Conservation (phyloP, 1,140 invertebrate genomes). For the Drosophila subobscura region DNA sequence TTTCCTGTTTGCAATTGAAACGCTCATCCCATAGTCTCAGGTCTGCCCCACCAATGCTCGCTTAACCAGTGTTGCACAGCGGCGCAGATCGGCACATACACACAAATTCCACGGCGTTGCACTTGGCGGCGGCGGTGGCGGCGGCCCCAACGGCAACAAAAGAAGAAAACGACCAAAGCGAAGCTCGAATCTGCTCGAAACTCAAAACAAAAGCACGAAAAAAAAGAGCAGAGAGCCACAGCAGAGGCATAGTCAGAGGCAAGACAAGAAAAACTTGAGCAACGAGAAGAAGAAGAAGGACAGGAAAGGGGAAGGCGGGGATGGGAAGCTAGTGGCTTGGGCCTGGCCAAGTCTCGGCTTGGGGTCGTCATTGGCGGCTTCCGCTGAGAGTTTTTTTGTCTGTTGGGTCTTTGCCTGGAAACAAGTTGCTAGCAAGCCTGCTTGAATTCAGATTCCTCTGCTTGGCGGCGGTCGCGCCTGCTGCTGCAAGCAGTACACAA, state of each 20-base stretch:
- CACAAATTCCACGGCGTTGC: constrained; percentile 56
- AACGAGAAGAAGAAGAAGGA: constrained; percentile 22
- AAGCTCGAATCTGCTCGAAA: constrained; percentile 42
- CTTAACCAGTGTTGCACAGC: constrained; percentile 65
- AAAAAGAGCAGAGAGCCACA: constrained; percentile 33
- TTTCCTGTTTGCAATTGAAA: too few species aligned
- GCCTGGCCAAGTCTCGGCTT: constrained; percentile 42
- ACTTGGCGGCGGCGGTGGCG: constrained; percentile 59
- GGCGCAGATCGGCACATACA: constrained; percentile 17
- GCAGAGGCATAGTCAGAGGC: constrained; percentile 19
- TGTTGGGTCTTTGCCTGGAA: constrained; percentile 30
- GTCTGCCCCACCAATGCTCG: too few species aligned
- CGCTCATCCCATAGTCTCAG: too few species aligned
- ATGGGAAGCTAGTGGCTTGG: not conserved
- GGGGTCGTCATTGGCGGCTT: constrained; percentile 73
- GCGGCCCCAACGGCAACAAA: constrained; percentile 29
- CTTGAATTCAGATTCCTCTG: constrained; percentile 16
- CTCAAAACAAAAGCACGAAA: constrained; percentile 63
- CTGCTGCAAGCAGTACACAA: constrained; percentile 48
- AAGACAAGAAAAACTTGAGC: constrained; percentile 42
- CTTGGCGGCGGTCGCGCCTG: constrained; percentile 11
- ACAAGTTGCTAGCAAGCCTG: constrained; percentile 54
- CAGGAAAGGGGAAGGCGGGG: not conserved
- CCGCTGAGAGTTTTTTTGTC: constrained; percentile 48
- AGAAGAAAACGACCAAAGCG: constrained; percentile 43